phyloP scores from a whole-genome alignment of 2,888 invertebrate genomes.

The Halictus quadricinctus region DNA sequence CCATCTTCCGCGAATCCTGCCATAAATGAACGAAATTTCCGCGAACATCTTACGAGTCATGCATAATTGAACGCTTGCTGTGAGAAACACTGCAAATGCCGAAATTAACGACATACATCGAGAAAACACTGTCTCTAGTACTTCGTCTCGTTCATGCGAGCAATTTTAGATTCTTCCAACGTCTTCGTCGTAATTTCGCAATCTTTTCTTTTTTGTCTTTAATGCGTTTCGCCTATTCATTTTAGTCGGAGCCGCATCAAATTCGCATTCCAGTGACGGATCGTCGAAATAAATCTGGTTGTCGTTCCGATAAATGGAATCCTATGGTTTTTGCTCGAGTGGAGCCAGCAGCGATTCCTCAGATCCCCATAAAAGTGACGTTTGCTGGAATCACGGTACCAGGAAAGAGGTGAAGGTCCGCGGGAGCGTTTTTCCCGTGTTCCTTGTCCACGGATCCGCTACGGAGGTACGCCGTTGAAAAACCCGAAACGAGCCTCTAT shows the following conservation, averaged over 20 bases:
- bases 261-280: not conserved
- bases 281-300: not conserved
- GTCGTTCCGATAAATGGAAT: not conserved
- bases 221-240: not conserved
- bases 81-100: not conserved
- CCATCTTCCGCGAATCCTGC: not conserved
- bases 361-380: not conserved
- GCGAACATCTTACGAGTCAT: not conserved
- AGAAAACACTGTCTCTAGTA: not conserved
- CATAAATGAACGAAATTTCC: not conserved
- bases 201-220: not conserved
- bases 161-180: not conserved
- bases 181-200: not conserved
- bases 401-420: slow-evolving; percentile 34
- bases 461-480: slow-evolving; percentile 34
- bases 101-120: not conserved
- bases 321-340: not conserved
- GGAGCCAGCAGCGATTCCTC: not conserved
- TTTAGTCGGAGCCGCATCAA: not conserved
- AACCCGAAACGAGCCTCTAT: slow-evolving; percentile 53
- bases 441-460: slow-evolving; percentile 28
- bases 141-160: not conserved
- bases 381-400: not conserved
- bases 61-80: not conserved
- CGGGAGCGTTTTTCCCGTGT: slow-evolving; percentile 26